Evolutionary conservation across 2,113 vertebrate genomes (phyloP), one percentile per base, ranked within the genome.

Genomic region (Callipepla californica): DNA sequence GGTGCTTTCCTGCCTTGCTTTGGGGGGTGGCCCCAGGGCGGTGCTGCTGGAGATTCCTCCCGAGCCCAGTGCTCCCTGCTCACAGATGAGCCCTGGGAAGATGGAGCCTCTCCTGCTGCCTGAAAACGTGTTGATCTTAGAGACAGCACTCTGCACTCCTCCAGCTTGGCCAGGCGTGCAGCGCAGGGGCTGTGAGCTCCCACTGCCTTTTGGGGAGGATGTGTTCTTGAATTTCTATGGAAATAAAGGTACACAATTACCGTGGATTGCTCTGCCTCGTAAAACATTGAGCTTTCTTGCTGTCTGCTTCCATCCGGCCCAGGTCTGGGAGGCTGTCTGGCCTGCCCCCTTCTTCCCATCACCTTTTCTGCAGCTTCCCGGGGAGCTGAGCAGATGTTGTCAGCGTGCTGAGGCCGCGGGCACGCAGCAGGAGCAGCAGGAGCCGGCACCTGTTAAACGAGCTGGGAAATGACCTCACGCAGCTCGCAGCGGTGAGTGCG

Each of bases 401-500:
- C 36, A 4, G 85, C 42, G 1, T 7, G 78, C 7, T 11, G 81
- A 66, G 81, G 62, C 85, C 36, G 73, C 45, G 5, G 21, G 85
- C 90, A 40, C 36, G 2, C 5, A 67, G 93, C 90, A 94, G 96
- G 95, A 83, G 93, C 94, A 89, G 91, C 48, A 80, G 83, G 89
- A 94, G 82, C 91, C 87, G 84, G 82, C 94, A 96, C 94, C 95
- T 96, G 94, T 91, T 85, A 80, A 91, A 63, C 91, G 94, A 96
- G 95, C 94, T 94, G 80, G 82, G 85, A 67, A 89, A 83, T 93
- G 91, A 94, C 72, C 93, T 96, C 95, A 95, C 88, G 74, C 3
- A 59, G 89, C 73, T 66, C 83, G 68, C 87, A 88, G 38, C 84
- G 91, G 86, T 90, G 90, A 91, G 89, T 5, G 92, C 89, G 73